Percentiles rank a stretch among this genome's conserved stretches.
phyloP scores from a whole-genome alignment of 2,888 invertebrate genomes.

The Hydropsyche betteni region DNA sequence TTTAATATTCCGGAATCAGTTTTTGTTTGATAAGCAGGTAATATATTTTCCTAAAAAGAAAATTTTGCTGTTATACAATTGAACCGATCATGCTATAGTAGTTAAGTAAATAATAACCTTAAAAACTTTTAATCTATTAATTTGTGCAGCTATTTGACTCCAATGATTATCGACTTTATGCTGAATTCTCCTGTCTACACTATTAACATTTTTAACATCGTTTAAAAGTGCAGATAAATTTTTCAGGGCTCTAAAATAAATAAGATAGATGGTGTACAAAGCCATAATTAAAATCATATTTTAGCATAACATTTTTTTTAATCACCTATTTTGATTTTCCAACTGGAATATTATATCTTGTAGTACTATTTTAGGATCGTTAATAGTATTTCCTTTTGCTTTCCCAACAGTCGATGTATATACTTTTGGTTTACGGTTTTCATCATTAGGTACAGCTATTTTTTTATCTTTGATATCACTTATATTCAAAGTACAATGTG shows the following conservation, averaged over 20 bases:
- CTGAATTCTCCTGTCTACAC: slow-evolving; percentile 62
- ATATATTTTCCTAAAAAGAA: slow-evolving; percentile 53
- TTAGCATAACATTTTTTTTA: slow-evolving; percentile 37
- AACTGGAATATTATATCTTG: slow-evolving; percentile 77
- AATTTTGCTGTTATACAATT: not conserved
- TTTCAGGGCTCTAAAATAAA: slow-evolving; percentile 63
- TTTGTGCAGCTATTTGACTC: slow-evolving; percentile 71
- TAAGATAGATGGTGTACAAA: not conserved
- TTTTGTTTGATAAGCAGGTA: slow-evolving; percentile 50
- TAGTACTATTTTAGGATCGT: slow-evolving; percentile 70
- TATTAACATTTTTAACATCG: slow-evolving; percentile 53
- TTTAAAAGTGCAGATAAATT: slow-evolving; percentile 59
- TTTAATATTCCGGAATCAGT: not conserved
- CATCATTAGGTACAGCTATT: slow-evolving; percentile 49
- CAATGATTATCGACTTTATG: slow-evolving; percentile 70
- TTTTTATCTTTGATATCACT: slow-evolving; percentile 52
- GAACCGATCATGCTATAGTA: not conserved
- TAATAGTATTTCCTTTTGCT: slow-evolving; percentile 60
- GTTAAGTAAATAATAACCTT: slow-evolving; percentile 62
- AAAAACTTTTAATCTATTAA: slow-evolving; percentile 72
- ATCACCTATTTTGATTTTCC: slow-evolving; percentile 71
- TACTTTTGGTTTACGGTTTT: slow-evolving; percentile 58
- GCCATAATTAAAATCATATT: slow-evolving; percentile 12
- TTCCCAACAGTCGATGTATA: slow-evolving; percentile 64
- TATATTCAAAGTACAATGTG: slow-evolving; percentile 54